Base-by-base conservation (phyloP, 1,140 invertebrate species). In the Drosophila nikananu region DNA sequence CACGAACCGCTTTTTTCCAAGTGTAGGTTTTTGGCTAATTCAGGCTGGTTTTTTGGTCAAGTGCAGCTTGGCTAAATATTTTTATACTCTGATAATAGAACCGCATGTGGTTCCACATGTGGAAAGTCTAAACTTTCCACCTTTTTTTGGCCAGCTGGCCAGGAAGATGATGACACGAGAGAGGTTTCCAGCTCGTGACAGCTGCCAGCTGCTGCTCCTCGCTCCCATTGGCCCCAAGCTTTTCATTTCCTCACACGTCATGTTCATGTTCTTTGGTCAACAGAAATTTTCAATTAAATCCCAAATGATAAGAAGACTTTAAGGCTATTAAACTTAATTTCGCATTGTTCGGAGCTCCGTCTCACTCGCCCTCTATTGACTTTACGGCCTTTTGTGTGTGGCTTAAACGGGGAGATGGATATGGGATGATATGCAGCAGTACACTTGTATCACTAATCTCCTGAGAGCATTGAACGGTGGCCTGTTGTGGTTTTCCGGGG, bases 31-130 rank as follows among this genome's bases (percentile, higher is more conserved):
- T 55, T 55, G 37, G 51, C 74, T 81, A 81, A 87, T 79, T 84
- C 65, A 46, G 58, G 68, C 77, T 52, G 39, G 77, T 66, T 81
- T 86, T 86, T 86, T 86, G 83, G 83, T 79, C 75, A 82, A 83
- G 61, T 83, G 77, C 84, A 83, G 64, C 15, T 52, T 27, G 30
- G 68, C 76, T 58, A 78, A 60, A 79, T 59, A 78, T 54, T 77
- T 77, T 67, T 42, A 46, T 21, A 35, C 58, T 42, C 27, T 51
- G 70, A 73, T 73, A 73, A 72, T 73, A 73, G 67, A 61, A 52
- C 68, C 68, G 35, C 70, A 73, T 71, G 65, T 55, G 68, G 68
- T 49, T 70, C 57, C 72, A 60, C 74, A 78, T 78, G 76, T 57
- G 71, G 52, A 80, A 80, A 68, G 30, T 60, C n/a, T 15, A 59